These are phyloP conservation scores for Rhinophrynus dorsalis DNA, from an alignment of 2,797 vertebrate species.

Conservation along the genomic window DNA sequence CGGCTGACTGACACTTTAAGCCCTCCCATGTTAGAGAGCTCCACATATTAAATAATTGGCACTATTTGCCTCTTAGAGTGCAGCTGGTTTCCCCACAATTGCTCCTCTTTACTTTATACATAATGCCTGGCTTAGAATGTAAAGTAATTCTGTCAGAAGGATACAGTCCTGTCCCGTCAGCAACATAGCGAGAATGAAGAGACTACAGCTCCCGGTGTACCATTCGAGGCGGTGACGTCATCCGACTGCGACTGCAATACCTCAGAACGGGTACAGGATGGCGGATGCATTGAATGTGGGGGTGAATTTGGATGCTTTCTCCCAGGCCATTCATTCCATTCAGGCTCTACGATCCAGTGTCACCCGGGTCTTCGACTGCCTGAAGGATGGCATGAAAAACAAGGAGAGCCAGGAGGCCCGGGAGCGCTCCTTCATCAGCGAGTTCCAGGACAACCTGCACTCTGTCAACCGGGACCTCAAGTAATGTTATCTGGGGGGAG, in stretches of 20 bases:
- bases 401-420: conserved; percentile 88
- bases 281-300: conserved; percentile 86
- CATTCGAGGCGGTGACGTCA: background rate
- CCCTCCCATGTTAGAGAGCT: too few relatives aligned
- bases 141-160: too few relatives aligned
- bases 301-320: conserved; percentile 92
- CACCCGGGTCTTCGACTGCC: conserved; percentile 89
- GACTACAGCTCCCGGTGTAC: conserved; percentile 24
- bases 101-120: too few relatives aligned
- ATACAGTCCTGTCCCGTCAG: too few relatives aligned
- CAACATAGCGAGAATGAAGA: too few relatives aligned
- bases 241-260: background rate
- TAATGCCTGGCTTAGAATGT: too few relatives aligned
- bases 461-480: conserved; percentile 93
- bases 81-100: too few relatives aligned
- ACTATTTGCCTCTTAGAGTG: too few relatives aligned
- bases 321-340: conserved; percentile 90
- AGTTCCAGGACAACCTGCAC: conserved; percentile 93
- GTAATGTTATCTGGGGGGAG: conserved; percentile 64
- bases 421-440: conserved; percentile 86
- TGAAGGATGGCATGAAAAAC: conserved; percentile 94
- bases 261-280: conserved; percentile 64
- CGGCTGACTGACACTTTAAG: too few relatives aligned
- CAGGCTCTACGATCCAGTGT: conserved; percentile 96
- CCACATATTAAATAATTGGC: too few relatives aligned